Evolutionary conservation across 2,113 vertebrate genomes (phyloP).

Genomic region (Lontra canadensis): DNA sequence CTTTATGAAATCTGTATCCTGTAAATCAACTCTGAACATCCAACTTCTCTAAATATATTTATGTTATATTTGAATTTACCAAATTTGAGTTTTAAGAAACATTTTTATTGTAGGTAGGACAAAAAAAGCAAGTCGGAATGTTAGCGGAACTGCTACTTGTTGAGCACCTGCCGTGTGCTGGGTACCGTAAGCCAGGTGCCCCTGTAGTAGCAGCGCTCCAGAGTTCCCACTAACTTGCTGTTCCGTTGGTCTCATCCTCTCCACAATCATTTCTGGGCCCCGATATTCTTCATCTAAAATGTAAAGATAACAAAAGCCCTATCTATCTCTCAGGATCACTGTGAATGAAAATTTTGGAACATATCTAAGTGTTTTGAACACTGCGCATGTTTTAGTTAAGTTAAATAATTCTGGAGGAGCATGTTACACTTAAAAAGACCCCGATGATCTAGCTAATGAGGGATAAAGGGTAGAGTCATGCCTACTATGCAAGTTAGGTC

Average conservation of each 20-base stretch:
- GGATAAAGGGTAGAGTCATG: background rate
- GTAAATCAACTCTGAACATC: background rate
- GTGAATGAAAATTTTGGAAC: background rate
- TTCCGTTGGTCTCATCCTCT: background rate
- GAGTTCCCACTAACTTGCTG: background rate
- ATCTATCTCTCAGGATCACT: background rate
- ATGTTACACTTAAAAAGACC: background rate
- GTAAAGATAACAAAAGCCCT: background rate
- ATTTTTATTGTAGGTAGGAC: background rate
- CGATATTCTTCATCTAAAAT: background rate
- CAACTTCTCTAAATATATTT: background rate
- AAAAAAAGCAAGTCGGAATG: background rate
- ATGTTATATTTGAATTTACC: background rate
- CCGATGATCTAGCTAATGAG: background rate
- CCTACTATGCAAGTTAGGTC: background rate
- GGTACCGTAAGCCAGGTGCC: accelerated
- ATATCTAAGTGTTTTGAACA: background rate
- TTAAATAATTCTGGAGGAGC: background rate
- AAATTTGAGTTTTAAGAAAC: background rate
- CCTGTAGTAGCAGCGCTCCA: background rate
- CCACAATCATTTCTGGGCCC: background rate
- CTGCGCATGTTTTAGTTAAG: background rate
- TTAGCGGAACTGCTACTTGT: background rate
- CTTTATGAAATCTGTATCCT: background rate
- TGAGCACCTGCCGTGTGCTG: background rate